Conservation (phyloP, 2,113 vertebrate genomes). For the Melanerpes formicivorus region DNA sequence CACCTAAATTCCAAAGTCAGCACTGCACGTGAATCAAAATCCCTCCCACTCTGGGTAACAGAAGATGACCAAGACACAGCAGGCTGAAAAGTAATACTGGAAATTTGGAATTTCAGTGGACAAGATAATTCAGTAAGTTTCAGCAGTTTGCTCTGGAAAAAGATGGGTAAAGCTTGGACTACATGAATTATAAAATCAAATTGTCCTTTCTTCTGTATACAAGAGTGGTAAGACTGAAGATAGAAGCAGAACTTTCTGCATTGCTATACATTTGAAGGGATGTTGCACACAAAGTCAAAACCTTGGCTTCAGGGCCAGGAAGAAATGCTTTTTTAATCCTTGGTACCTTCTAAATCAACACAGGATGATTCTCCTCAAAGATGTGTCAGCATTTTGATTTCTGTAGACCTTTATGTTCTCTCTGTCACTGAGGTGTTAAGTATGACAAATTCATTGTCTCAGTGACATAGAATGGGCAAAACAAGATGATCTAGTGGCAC, state of each 20-base stretch:
- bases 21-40: background rate
- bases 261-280: background rate
- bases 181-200: background rate
- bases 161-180: background rate
- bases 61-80: background rate
- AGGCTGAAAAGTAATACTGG: background rate
- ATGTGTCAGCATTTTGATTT: background rate
- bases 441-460: background rate
- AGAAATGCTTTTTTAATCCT: background rate
- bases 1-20: background rate
- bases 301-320: background rate
- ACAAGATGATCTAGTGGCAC: background rate
- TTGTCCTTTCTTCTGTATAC: background rate
- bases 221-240: background rate
- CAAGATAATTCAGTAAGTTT: background rate
- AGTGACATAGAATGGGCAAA: background rate
- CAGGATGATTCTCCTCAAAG: background rate
- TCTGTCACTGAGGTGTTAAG: background rate
- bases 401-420: background rate
- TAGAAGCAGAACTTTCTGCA: background rate
- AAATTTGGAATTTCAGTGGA: background rate
- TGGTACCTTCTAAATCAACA: background rate
- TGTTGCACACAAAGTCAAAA: background rate
- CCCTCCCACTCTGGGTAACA: background rate
- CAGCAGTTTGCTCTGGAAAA: background rate